Percentiles rank a stretch among this genome's conserved stretches.
Conservation (phyloP, 2,113 vertebrate species). For the Mesembrinibis cayennensis region DNA sequence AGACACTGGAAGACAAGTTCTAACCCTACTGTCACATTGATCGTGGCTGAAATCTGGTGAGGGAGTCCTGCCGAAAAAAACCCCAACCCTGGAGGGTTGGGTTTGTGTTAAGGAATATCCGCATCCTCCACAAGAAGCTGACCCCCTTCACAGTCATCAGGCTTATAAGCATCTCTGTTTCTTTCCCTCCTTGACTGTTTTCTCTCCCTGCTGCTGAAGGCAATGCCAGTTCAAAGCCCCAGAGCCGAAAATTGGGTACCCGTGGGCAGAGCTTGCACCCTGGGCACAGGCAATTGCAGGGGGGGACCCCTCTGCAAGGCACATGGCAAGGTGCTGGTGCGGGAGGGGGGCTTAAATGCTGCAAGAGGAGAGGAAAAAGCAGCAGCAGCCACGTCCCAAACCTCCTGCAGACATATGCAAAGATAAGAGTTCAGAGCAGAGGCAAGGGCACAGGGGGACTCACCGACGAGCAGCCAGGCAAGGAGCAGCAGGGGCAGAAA, state of each 20-base stretch:
- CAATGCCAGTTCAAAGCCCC: neutral
- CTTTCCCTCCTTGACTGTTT: neutral
- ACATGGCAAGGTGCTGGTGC: neutral
- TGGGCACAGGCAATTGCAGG: neutral
- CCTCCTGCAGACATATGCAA: neutral
- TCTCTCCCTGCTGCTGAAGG: neutral
- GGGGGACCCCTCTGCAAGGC: neutral
- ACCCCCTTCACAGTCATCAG: accelerated
- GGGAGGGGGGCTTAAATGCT: neutral
- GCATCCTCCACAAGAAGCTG: neutral
- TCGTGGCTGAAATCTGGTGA: neutral
- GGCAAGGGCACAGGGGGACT: neutral
- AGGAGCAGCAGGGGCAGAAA: conserved; percentile 5
- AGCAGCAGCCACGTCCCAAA: neutral
- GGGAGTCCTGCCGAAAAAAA: neutral
- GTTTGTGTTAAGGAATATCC: neutral
- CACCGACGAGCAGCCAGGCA: neutral
- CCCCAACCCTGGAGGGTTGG: accelerated
- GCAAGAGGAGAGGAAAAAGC: neutral
- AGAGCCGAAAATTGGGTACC: neutral
- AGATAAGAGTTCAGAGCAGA: neutral
- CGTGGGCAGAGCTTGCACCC: neutral
- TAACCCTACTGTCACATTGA: neutral
- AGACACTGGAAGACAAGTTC: neutral
- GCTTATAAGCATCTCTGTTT: neutral